Evolutionary conservation across 2,888 invertebrate species (phyloP), one percentile per base, ranked within the genome.

Genomic region (Aphelenchoides bicaudatus): DNA sequence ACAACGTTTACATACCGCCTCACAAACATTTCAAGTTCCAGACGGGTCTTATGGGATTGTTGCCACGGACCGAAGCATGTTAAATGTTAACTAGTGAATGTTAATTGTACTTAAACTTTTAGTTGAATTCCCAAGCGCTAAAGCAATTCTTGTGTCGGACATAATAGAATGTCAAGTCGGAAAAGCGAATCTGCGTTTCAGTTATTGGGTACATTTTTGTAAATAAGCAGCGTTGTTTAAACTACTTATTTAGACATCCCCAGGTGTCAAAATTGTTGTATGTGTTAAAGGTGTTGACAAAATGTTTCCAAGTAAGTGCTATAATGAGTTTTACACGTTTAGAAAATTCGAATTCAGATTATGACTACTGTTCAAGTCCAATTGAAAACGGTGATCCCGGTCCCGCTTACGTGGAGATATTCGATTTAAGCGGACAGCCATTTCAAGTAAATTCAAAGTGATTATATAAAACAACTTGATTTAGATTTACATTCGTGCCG

Each of bases 311-410:
- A n/a, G 77, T 78, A 4, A 67, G 63, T 28, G 34, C 78, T 3
- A 53, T 65, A 38, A 70, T 76, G n/a, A 78, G 78, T 54, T 56
- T 66, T 13, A 74, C 73, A 51, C 54, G 59, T 16, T 48, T 63
- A 23, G 38, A 59, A 3, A 62, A 62, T n/a, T 53, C 66, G 4
- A 72, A 62, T 49, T 72, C 74, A 8, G 67, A 71, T 37, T 78
- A 70, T 56, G 74, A 77, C 31, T 75, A 70, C 56, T 78, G 78
- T 54, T 69, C 68, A 27, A 57, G 62, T 8, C 58, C 72, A 1
- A 65, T 79, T 16, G 73, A 74, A 23, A 62, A 56, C 43, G 72
- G 75, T 29, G 74, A 73, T 49, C 78, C 78, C 1, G 78, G 78
- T n/a, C 78, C 79, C 2, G 72, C 74, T n/a, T 66, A 65, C 28